Evolutionary conservation across 2,888 invertebrate species (phyloP).

Genomic region (Incurvaria masculella): DNA sequence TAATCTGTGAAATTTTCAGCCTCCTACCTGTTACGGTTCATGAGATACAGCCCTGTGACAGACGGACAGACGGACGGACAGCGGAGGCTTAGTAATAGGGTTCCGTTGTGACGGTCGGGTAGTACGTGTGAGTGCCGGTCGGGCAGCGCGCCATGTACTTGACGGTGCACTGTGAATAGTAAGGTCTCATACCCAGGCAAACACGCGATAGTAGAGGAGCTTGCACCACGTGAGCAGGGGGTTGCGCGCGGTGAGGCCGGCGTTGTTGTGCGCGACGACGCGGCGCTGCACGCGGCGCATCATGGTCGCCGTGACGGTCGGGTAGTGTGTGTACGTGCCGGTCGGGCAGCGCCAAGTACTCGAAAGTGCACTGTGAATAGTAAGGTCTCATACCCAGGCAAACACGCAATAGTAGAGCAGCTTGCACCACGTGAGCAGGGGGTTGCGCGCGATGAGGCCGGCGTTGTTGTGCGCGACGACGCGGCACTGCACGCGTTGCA

Average conservation of each 20-base stretch:
- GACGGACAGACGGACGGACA: too few species aligned
- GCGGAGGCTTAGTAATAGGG: too few species aligned
- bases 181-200: constrained; percentile 86
- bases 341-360: constrained; percentile 81
- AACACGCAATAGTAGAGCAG: constrained; percentile 88
- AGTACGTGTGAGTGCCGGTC: constrained; percentile 91
- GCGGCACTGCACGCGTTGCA: constrained; percentile 72
- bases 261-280: constrained; percentile 78
- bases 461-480: constrained; percentile 80
- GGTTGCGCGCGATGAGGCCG: constrained; percentile 74
- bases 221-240: constrained; percentile 78
- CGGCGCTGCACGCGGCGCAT: constrained; percentile 73
- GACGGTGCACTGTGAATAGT: too few species aligned
- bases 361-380: too few species aligned
- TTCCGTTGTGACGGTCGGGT: constrained; percentile 92
- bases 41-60: too few species aligned
- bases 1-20: too few species aligned
- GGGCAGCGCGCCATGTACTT: constrained; percentile 78
- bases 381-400: too few species aligned
- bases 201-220: constrained; percentile 82
- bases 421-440: constrained; percentile 77
- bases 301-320: constrained; percentile 94
- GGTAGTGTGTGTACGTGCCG: constrained; percentile 94
- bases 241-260: constrained; percentile 75
- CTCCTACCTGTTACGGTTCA: too few species aligned